phyloP scores from a whole-genome alignment of 2,113 vertebrate species.

The Nothocercus julius region DNA sequence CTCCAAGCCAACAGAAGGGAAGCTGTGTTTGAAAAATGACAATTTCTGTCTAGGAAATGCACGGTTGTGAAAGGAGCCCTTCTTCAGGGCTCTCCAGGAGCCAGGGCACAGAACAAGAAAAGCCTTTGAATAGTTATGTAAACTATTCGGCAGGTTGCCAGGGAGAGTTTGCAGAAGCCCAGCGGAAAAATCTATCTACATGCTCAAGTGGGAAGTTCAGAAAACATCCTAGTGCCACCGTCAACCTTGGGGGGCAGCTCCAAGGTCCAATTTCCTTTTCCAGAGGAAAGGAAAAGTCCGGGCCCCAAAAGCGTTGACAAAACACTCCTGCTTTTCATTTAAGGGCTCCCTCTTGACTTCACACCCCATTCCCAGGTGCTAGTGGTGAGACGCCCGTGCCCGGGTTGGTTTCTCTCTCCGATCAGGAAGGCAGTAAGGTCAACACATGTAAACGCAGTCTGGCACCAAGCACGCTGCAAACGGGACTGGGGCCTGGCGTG shows the following conservation, averaged over 20 bases:
- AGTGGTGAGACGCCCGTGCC: background rate
- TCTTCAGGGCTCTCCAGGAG: slow-evolving; percentile 31
- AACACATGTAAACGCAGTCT: accelerated
- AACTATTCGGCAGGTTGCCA: slow-evolving; percentile 21
- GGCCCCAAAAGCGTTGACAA: background rate
- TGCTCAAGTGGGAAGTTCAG: background rate
- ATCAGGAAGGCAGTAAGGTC: accelerated
- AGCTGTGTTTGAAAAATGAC: slow-evolving; percentile 52
- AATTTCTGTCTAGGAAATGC: slow-evolving; percentile 66
- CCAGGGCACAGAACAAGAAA: slow-evolving; percentile 38
- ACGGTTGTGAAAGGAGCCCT: slow-evolving; percentile 48
- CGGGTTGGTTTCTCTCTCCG: background rate
- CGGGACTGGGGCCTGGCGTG: background rate
- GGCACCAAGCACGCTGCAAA: background rate
- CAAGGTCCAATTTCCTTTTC: background rate
- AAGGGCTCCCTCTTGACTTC: background rate
- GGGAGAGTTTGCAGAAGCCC: background rate
- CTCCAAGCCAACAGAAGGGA: slow-evolving; percentile 23
- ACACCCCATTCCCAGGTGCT: background rate
- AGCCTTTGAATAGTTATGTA: slow-evolving; percentile 32
- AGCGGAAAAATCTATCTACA: background rate
- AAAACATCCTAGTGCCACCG: background rate
- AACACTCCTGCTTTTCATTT: background rate
- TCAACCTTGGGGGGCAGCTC: background rate
- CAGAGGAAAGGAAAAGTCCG: background rate